Evolutionary conservation across 1,140 invertebrate species (phyloP), one percentile per base, ranked within the genome.

Genomic region (Helicoverpa armigera): DNA sequence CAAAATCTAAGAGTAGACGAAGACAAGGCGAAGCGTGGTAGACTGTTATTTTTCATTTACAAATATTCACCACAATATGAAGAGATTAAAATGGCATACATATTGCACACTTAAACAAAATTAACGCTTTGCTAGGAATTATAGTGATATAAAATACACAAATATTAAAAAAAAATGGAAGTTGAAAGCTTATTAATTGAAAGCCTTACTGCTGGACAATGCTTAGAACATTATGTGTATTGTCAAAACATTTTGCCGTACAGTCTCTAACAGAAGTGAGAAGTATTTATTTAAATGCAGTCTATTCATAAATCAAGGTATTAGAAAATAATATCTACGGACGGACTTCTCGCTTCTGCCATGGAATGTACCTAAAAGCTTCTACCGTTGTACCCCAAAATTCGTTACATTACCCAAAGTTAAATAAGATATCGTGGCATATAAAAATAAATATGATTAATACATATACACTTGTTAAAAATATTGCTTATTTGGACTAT

Each of bases 391-490:
- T 75, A 75, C 58, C 65, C 67, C 16, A 63, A 51, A 48, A 61
- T 75, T 75, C 73, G 13, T 75, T 75, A 74, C 43, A 50, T 48
- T 43, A 43, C 58, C 31, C 18, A 56, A 11, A 18, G 3, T 5
- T 69, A 63, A 35, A 63, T 58, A 58, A 13, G 35, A 43, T 56
- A 73, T 61, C 11, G 51, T 54, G 75, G 61, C 56, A 35, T 77
- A 77, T 29, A 77, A 77, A 77, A 77, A 77, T 77, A 77, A 77
- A 77, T 65, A 63, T 63, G 74, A 74, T 9, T 60, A 63, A 29
- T 76, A 53, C 65, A 77, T 18, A 65, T n/a, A 65, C 35, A 29
- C 13, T 48, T 77, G 35, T 77, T 48, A 77, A 50, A 18, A 63
- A 29, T 73, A 65, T 65, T 63, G 60, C 74, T 76, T 65, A 65